These are phyloP conservation scores for Sylvilagus floridanus DNA, from an alignment of 2,797 vertebrate genomes.

Conservation along the genomic window DNA sequence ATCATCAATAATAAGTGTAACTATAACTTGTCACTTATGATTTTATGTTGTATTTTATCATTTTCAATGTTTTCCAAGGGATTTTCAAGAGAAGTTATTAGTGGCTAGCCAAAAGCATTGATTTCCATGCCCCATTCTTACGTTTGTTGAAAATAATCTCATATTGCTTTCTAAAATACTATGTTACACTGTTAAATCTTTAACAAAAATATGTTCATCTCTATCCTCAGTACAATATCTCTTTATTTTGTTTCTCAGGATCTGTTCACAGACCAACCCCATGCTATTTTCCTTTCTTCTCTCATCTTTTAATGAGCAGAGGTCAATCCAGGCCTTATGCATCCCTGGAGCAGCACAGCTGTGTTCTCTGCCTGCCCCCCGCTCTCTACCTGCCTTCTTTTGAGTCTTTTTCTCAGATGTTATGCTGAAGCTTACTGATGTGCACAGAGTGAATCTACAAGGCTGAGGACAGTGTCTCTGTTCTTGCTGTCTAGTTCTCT, in stretches of 20 bases:
- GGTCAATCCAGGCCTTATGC: not conserved
- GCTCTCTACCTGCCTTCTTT: conserved; percentile 3
- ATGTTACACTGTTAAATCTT: conserved; percentile 25
- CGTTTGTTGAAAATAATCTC: not conserved
- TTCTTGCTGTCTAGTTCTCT: conserved; percentile 2
- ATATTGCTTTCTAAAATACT: not conserved
- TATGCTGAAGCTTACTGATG: not conserved
- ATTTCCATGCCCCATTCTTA: not conserved
- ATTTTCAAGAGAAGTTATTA: not conserved
- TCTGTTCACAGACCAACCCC: not conserved
- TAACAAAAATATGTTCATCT: not conserved
- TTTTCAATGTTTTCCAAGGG: not conserved
- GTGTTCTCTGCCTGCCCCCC: not conserved
- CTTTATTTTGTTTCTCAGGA: conserved; percentile 12
- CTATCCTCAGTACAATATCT: not conserved
- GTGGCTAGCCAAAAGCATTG: not conserved
- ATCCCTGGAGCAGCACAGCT: not conserved
- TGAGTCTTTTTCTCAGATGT: conserved; percentile 52
- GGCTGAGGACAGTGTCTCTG: not conserved
- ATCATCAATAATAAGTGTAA: not conserved
- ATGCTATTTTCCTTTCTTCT: not conserved
- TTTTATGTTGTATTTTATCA: conserved; percentile 35
- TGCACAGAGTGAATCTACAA: not conserved
- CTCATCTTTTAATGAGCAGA: conserved; percentile 58
- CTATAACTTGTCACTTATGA: not conserved